phyloP scores from a whole-genome alignment of 2,113 vertebrate species.

The Coregonus clupeaformis region DNA sequence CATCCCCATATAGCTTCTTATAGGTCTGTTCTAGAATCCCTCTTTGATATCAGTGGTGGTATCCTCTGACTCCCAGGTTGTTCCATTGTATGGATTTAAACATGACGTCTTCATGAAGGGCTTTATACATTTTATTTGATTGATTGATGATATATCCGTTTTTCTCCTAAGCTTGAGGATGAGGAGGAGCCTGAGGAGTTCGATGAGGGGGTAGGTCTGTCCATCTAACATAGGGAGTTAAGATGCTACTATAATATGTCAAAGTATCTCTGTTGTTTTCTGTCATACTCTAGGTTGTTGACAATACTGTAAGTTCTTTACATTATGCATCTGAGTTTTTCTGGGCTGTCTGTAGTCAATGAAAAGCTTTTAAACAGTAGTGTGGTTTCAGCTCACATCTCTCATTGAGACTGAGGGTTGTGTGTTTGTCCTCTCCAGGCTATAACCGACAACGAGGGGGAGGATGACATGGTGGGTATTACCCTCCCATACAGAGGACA shows the following conservation, averaged over 20 bases:
- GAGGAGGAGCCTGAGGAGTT: conserved; percentile 70
- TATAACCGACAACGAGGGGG: conserved; percentile 54
- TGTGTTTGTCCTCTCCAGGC: conserved; percentile 44
- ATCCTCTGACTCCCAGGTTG: too few relatives aligned
- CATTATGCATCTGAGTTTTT: background rate
- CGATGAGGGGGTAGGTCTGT: conserved; percentile 71
- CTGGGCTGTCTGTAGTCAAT: background rate
- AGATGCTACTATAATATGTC: background rate
- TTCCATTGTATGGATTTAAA: too few relatives aligned
- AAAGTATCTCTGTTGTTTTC: background rate
- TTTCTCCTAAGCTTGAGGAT: conserved; percentile 64
- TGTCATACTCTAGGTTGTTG: background rate
- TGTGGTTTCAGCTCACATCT: too few relatives aligned
- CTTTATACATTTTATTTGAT: background rate
- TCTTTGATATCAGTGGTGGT: too few relatives aligned
- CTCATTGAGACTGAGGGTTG: background rate
- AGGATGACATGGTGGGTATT: conserved; percentile 66
- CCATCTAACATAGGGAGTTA: background rate
- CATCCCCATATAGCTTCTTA: too few relatives aligned
- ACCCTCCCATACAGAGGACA: background rate
- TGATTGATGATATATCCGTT: conserved; percentile 15
- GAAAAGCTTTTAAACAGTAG: too few relatives aligned
- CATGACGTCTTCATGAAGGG: too few relatives aligned
- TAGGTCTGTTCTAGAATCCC: too few relatives aligned
- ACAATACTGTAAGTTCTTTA: background rate